Evolutionary conservation across 2,113 vertebrate genomes (phyloP).

Genomic region (Brevimyrus niger): DNA sequence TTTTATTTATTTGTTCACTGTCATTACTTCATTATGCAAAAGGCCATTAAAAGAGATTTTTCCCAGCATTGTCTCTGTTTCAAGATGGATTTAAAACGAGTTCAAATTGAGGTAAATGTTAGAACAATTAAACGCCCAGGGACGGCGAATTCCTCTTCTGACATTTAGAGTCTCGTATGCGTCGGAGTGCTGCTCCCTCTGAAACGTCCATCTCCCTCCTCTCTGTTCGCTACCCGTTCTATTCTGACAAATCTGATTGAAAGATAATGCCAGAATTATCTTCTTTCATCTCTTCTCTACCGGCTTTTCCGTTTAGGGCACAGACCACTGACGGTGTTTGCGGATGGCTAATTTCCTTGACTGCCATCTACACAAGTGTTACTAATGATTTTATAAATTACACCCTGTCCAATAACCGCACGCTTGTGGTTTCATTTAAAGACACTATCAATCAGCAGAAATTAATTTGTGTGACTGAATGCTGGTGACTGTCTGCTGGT

Average conservation of each 20-base stretch:
- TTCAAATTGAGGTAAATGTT: slow-evolving; percentile 13
- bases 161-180: background rate
- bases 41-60: background rate
- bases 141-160: background rate
- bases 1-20: background rate
- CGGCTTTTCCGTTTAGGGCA: slow-evolving; percentile 25
- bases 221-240: background rate
- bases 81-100: slow-evolving; percentile 1
- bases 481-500: background rate
- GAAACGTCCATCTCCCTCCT: background rate
- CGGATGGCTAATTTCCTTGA: slow-evolving; percentile 88
- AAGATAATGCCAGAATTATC: slow-evolving; percentile 14
- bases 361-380: slow-evolving; percentile 98
- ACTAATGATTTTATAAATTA: slow-evolving; percentile 98
- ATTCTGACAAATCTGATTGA: slow-evolving; percentile 12
- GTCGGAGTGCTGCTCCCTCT: background rate
- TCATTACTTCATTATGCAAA: slow-evolving; percentile 27
- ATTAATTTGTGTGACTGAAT: slow-evolving; percentile 2
- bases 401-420: slow-evolving; percentile 72
- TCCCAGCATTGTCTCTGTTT: slow-evolving; percentile 6
- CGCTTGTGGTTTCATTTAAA: slow-evolving; percentile 85
- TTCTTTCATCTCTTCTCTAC: slow-evolving; percentile 27
- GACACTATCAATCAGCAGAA: slow-evolving; percentile 33
- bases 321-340: slow-evolving; percentile 94
- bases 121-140: slow-evolving; percentile 3